A percentile compares a stretch with the other conserved stretches of the same genome.
Evolutionary conservation across 2,113 vertebrate species (phyloP).

Genomic region (Corythornis vintsioides): DNA sequence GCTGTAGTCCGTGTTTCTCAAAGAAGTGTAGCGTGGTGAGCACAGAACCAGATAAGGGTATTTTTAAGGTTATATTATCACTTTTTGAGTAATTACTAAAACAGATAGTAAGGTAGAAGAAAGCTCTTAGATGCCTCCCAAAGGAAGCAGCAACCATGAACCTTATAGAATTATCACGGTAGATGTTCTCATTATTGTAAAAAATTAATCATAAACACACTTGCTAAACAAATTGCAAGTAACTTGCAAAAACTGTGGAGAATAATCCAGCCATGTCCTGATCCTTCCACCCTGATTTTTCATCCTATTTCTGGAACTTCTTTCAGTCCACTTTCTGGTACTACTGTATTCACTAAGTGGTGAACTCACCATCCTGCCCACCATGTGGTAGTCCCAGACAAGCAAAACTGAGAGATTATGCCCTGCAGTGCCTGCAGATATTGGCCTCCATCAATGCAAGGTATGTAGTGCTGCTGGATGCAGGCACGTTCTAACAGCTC

Average conservation of each 20-base stretch:
- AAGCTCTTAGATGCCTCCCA: not conserved
- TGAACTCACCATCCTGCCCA: not conserved
- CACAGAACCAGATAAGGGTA: fast-evolving
- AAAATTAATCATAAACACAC: not conserved
- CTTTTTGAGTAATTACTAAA: not conserved
- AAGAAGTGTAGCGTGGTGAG: not conserved
- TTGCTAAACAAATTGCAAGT: not conserved
- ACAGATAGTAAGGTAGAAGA: not conserved
- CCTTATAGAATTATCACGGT: not conserved
- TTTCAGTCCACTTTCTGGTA: not conserved
- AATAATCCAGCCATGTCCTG: not conserved
- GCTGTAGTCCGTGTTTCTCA: not conserved
- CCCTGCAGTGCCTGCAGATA: not conserved
- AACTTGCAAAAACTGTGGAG: not conserved
- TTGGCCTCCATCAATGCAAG: not conserved
- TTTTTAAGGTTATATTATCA: not conserved
- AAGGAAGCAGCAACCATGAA: not conserved
- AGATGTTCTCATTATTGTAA: not conserved
- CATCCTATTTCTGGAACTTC: not conserved
- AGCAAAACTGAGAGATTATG: not conserved
- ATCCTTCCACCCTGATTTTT: not conserved
- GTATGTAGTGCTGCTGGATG: not conserved
- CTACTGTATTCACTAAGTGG: not conserved
- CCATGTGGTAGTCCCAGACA: not conserved
- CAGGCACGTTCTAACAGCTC: not conserved